phyloP scores from a whole-genome alignment of 2,888 invertebrate species.

The Onthophagus sagittarius region DNA sequence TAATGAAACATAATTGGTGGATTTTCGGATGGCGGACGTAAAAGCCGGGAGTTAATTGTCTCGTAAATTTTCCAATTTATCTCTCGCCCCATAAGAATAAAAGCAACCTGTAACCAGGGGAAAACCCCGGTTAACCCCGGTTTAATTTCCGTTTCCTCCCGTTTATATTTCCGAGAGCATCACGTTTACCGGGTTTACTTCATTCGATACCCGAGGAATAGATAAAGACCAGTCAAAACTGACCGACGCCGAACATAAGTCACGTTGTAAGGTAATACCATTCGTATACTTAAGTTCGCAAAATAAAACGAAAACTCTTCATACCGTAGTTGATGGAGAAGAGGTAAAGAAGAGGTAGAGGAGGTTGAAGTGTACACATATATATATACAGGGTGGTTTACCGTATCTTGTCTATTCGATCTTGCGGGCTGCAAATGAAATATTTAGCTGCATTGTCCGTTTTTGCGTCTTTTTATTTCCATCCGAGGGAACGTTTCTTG shows the following conservation, averaged over 20 bases:
- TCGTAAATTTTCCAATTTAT: neutral
- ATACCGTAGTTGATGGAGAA: too few relatives aligned
- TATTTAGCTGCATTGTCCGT: constrained; percentile 4
- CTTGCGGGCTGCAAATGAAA: constrained; percentile 1
- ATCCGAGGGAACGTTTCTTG: neutral
- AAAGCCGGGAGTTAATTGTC: neutral
- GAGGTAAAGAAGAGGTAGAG: too few relatives aligned
- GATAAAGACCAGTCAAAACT: neutral
- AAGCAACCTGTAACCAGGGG: neutral
- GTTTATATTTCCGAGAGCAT: neutral
- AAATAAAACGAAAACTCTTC: neutral
- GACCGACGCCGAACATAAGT: neutral
- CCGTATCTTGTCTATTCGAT: neutral
- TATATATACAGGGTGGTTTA: neutral
- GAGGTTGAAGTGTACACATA: neutral
- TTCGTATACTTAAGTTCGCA: neutral
- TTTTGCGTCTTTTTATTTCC: constrained; percentile 2
- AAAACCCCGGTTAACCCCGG: neutral
- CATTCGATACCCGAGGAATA: neutral
- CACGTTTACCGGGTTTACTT: too few relatives aligned
- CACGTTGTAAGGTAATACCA: neutral
- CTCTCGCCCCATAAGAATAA: neutral
- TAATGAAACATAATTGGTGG: neutral
- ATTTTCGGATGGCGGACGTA: neutral
- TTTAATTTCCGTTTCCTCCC: neutral